Percentiles rank a stretch among this genome's conserved stretches.
Evolutionary conservation across 2,113 vertebrate genomes (phyloP).

Genomic region (Charadrius vociferus): DNA sequence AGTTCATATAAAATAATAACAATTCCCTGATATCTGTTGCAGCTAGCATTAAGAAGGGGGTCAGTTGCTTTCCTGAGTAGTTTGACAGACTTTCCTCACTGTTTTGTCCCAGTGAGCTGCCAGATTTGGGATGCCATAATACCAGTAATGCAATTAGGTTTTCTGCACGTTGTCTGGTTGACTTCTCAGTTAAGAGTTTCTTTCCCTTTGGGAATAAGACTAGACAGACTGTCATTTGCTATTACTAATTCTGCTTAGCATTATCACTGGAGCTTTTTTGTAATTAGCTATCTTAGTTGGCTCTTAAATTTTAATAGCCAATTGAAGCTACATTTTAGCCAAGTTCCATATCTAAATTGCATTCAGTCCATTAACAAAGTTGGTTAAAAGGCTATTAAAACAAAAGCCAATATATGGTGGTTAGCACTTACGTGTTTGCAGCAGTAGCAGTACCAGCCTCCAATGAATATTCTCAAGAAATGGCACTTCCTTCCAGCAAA

Average conservation of each 20-base stretch:
- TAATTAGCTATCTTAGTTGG: constrained; percentile 87
- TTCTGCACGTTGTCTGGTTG: constrained; percentile 76
- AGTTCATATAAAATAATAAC: neutral
- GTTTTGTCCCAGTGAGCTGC: constrained; percentile 69
- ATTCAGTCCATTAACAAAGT: constrained; percentile 87
- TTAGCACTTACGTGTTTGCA: constrained; percentile 56
- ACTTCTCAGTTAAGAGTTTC: constrained; percentile 80
- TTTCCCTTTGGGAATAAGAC: constrained; percentile 81
- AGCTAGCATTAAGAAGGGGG: neutral
- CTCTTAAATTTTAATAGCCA: constrained; percentile 90
- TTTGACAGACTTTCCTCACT: constrained; percentile 43
- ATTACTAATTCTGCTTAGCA: constrained; percentile 83
- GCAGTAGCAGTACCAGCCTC: constrained; percentile 35
- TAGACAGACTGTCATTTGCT: constrained; percentile 86
- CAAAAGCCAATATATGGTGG: constrained; percentile 77
- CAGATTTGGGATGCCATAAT: constrained; percentile 73
- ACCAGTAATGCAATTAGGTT: constrained; percentile 76
- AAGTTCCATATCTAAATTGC: constrained; percentile 86
- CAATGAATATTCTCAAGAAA: constrained; percentile 36
- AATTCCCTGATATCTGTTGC: neutral
- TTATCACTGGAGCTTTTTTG: constrained; percentile 79
- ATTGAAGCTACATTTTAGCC: constrained; percentile 85
- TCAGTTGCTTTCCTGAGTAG: constrained; percentile 22
- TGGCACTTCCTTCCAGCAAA: neutral
- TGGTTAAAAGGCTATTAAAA: constrained; percentile 86